Evolutionary conservation across 2,797 vertebrate genomes (phyloP).

Genomic region (Malacoraja senta): DNA sequence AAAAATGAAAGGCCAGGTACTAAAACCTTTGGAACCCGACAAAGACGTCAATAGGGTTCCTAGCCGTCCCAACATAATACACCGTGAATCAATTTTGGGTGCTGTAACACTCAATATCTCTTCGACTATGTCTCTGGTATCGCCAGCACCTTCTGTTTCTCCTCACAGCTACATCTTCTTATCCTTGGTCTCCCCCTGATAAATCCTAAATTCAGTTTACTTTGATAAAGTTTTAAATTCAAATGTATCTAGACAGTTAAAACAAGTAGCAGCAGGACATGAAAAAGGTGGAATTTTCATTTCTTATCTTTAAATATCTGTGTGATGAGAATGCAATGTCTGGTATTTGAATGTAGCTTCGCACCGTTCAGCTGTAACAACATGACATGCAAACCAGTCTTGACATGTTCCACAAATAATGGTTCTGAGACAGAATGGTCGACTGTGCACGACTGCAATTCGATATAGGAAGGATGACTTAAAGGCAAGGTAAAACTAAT

Average conservation of each 20-base stretch:
- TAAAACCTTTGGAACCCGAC: too few relatives aligned
- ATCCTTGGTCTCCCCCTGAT: background rate
- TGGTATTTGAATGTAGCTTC: background rate
- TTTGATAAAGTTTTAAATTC: background rate
- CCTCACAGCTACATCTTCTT: background rate
- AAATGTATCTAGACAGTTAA: background rate
- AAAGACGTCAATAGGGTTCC: too few relatives aligned
- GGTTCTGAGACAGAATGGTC: background rate
- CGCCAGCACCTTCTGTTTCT: background rate
- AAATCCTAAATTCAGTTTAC: background rate
- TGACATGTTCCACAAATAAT: background rate
- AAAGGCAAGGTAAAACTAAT: background rate
- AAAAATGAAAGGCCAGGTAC: too few relatives aligned
- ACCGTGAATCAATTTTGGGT: too few relatives aligned
- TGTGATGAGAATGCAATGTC: background rate
- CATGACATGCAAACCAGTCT: background rate
- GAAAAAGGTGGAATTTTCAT: too few relatives aligned
- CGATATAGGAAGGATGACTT: background rate
- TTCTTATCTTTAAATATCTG: background rate
- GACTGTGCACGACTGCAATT: background rate
- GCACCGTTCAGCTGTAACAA: background rate
- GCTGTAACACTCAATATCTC: too few relatives aligned
- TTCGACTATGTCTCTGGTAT: background rate
- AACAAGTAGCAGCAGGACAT: background rate
- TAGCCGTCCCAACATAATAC: too few relatives aligned